phyloP scores from a whole-genome alignment of 2,797 vertebrate species.

The Rhyacichthys aspro region DNA sequence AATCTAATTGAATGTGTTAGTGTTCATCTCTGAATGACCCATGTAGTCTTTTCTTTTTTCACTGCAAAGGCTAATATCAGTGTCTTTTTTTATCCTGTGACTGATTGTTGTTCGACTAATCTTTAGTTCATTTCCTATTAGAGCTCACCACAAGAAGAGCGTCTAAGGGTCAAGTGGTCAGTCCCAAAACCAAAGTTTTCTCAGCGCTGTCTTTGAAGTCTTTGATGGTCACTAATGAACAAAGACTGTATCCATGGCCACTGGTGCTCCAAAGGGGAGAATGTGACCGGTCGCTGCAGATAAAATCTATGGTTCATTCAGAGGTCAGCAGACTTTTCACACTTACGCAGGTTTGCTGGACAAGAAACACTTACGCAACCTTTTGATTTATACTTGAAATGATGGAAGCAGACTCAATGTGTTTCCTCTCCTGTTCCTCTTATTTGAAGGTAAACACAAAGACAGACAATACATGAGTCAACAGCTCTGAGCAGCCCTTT shows the following conservation, averaged over 20 bases:
- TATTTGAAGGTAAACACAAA: slow-evolving; percentile 25
- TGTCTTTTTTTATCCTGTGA: slow-evolving; percentile 38
- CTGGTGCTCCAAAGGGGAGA: slow-evolving; percentile 69
- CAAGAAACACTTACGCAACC: slow-evolving; percentile 25
- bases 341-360: slow-evolving; percentile 34
- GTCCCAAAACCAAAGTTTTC: slow-evolving; percentile 59
- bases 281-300: slow-evolving; percentile 62
- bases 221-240: slow-evolving; percentile 64
- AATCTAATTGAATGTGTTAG: slow-evolving; percentile 66
- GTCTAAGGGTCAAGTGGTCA: slow-evolving; percentile 77
- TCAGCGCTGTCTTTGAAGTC: slow-evolving; percentile 71
- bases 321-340: slow-evolving; percentile 75
- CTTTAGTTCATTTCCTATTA: slow-evolving; percentile 76
- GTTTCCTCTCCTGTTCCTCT: slow-evolving; percentile 24
- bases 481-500: slow-evolving; percentile 11
- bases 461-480: slow-evolving; percentile 18
- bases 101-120: slow-evolving; percentile 63
- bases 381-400: slow-evolving; percentile 40
- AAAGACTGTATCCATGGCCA: slow-evolving; percentile 78
- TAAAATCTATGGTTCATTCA: slow-evolving; percentile 69
- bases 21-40: slow-evolving; percentile 53
- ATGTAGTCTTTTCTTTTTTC: slow-evolving; percentile 35
- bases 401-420: slow-evolving; percentile 30
- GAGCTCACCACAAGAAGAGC: slow-evolving; percentile 42
- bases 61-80: slow-evolving; percentile 56